These are phyloP conservation scores for Glyphotaelius pellucidus DNA, from an alignment of 2,888 invertebrate genomes.

Conservation along the genomic window DNA sequence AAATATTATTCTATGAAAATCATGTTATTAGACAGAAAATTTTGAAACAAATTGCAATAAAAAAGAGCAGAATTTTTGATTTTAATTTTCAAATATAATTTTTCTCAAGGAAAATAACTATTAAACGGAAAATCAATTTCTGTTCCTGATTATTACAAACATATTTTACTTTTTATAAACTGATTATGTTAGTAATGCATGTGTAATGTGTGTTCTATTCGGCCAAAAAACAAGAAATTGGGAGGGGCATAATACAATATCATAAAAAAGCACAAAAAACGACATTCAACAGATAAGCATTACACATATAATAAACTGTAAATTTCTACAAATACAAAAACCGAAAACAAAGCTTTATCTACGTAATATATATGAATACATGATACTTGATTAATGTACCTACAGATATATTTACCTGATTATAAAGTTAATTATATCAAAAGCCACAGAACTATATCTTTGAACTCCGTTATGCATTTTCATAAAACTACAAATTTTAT, in stretches of 20 bases:
- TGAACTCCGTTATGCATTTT: slow-evolving; percentile 54
- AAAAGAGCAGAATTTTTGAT: not conserved
- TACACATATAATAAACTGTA: not conserved
- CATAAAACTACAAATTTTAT: not conserved
- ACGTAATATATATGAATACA: not conserved
- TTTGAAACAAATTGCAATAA: not conserved
- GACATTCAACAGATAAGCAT: not conserved
- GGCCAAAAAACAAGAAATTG: not conserved
- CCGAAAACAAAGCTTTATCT: not conserved
- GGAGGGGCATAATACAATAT: not conserved
- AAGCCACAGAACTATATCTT: slow-evolving; percentile 62
- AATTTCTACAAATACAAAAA: not conserved
- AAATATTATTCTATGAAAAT: not conserved
- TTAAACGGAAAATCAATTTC: not conserved
- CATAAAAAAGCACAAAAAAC: not conserved
- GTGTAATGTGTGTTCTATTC: not conserved
- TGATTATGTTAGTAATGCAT: not conserved
- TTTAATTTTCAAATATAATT: not conserved
- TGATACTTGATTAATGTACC: not conserved
- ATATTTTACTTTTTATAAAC: not conserved
- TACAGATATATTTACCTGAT: slow-evolving; percentile 59
- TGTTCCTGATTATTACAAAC: not conserved
- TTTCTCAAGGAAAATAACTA: not conserved
- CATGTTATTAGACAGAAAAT: not conserved
- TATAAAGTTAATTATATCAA: slow-evolving; percentile 64